Percentiles rank a stretch among this genome's conserved stretches.
Evolutionary conservation across 2,797 vertebrate genomes (phyloP).

Genomic region (Philypnodon macrostomus): DNA sequence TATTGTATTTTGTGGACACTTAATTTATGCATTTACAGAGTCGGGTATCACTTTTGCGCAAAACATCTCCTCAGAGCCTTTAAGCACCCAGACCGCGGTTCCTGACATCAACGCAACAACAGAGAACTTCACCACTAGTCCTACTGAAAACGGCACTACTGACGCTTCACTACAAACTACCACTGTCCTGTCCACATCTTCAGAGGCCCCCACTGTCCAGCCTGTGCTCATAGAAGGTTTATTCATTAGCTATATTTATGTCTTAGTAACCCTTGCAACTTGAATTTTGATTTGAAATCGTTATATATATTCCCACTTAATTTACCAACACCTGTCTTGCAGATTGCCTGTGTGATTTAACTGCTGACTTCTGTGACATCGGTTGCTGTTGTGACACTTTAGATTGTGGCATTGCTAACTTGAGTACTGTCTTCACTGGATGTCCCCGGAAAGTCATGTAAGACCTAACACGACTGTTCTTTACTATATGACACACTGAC

Average conservation of each 20-base stretch:
- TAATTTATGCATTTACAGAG: constrained; percentile 27
- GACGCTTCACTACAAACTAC: neutral
- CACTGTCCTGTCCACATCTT: constrained; percentile 13
- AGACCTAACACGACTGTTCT: constrained; percentile 9
- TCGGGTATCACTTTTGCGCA: neutral
- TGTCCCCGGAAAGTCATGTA: constrained; percentile 62
- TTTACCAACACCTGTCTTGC: too few species aligned
- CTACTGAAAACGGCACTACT: constrained; percentile 8
- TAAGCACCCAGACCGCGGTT: constrained; percentile 29
- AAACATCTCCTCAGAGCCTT: neutral
- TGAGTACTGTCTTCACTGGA: constrained; percentile 67
- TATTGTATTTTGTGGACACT: constrained; percentile 28
- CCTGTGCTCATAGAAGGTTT: constrained; percentile 34
- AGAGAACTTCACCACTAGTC: neutral
- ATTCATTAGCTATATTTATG: too few species aligned
- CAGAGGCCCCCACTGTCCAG: constrained; percentile 18
- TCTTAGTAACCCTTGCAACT: too few species aligned
- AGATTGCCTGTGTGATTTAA: constrained; percentile 77
- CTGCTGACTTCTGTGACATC: constrained; percentile 74
- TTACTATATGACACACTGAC: neutral
- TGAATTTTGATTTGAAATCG: too few species aligned
- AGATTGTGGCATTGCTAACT: constrained; percentile 68
- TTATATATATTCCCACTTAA: too few species aligned
- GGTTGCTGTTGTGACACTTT: constrained; percentile 78
- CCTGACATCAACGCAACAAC: constrained; percentile 14